A percentile compares a stretch with the other conserved stretches of the same genome.
These are phyloP conservation scores for Protonibea diacanthus DNA, from an alignment of 2,797 vertebrate species.

Conservation along the genomic window DNA sequence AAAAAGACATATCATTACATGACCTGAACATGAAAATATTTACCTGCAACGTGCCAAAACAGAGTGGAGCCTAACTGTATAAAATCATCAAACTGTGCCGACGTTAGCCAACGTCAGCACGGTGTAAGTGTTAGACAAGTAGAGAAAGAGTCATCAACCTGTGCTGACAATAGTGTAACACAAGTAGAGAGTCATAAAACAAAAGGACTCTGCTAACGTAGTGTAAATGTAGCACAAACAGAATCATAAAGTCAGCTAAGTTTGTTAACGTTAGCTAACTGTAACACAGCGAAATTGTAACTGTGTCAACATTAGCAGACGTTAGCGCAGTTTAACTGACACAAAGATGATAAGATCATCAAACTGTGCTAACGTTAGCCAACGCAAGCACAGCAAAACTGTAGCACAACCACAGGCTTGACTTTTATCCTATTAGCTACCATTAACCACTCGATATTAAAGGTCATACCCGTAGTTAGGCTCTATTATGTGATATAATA, in stretches of 20 bases:
- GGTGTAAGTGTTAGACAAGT: not conserved
- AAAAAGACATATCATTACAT: not conserved
- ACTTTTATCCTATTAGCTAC: not conserved
- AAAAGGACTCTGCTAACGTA: no score
- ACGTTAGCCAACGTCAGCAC: not conserved
- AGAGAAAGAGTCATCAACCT: not conserved
- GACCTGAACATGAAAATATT: not conserved
- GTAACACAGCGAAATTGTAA: not conserved
- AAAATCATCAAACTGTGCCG: no score
- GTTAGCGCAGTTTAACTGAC: not conserved
- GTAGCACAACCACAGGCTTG: not conserved
- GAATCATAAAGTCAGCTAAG: not conserved
- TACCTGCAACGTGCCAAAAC: not conserved
- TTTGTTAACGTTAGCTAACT: not conserved
- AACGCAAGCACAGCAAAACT: not conserved
- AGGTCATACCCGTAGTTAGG: no score
- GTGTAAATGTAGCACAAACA: no score
- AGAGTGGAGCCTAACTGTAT: not conserved
- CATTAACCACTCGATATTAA: not conserved
- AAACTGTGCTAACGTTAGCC: not conserved
- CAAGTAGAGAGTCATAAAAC: no score
- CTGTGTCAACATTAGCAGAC: not conserved
- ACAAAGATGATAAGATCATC: not conserved
- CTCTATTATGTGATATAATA: no score
- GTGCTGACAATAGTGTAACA: no score